These are phyloP conservation scores for Hapalemur alaotrensis DNA, from an alignment of 2,797 vertebrate species.

Conservation along the genomic window DNA sequence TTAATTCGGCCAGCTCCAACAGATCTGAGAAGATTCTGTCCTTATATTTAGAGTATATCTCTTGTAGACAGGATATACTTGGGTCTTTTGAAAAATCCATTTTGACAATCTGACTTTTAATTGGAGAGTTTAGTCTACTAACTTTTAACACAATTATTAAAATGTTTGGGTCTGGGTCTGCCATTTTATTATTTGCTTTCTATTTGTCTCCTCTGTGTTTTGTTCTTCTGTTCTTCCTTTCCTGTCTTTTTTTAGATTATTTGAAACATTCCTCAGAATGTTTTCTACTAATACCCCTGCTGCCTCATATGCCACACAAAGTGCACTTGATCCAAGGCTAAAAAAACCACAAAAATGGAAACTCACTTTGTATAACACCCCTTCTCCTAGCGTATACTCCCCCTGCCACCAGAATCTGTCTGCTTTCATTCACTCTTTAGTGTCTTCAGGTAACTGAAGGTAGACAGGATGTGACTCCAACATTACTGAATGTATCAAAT, in stretches of 20 bases:
- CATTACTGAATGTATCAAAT: background rate
- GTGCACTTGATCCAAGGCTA: background rate
- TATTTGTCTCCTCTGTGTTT: background rate
- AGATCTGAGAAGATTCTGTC: background rate
- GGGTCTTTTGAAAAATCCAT: background rate
- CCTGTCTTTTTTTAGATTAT: background rate
- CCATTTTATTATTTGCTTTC: background rate
- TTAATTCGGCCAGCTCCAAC: background rate
- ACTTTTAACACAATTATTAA: background rate
- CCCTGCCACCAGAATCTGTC: background rate
- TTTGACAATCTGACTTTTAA: background rate
- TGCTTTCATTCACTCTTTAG: slow-evolving; percentile 2
- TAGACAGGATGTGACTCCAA: background rate
- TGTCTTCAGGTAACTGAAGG: background rate
- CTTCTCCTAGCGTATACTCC: background rate
- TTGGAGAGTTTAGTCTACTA: background rate
- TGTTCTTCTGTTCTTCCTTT: background rate
- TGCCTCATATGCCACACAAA: background rate
- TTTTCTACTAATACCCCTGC: background rate
- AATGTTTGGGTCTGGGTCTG: background rate
- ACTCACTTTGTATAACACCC: background rate
- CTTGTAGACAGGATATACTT: background rate
- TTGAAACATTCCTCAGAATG: background rate
- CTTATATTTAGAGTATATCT: background rate
- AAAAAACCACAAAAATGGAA: background rate